phyloP scores from a whole-genome alignment of 2,797 vertebrate genomes.

The Macropodus opercularis region DNA sequence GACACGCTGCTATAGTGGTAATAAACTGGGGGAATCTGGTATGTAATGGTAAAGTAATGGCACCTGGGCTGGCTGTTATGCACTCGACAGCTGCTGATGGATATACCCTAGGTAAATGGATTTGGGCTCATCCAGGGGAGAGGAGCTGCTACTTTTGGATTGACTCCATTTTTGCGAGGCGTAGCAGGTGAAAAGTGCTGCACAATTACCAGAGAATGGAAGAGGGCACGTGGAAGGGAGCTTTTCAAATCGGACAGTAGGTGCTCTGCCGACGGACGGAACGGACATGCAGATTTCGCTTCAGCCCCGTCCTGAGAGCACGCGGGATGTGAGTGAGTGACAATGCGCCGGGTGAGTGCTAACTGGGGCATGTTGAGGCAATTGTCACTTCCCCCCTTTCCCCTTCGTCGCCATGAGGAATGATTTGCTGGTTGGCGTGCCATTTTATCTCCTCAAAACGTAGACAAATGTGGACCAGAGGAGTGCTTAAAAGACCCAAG shows the following conservation, averaged over 20 bases:
- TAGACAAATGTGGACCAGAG: slow-evolving; percentile 62
- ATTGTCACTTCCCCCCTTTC: slow-evolving; percentile 51
- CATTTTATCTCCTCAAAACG: slow-evolving; percentile 69
- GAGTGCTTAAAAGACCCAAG: slow-evolving; percentile 60
- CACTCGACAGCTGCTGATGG: slow-evolving; percentile 80
- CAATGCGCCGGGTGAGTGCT: slow-evolving; percentile 54
- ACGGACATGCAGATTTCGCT: slow-evolving; percentile 60
- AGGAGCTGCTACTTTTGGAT: slow-evolving; percentile 64
- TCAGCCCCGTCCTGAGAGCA: no score
- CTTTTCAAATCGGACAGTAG: slow-evolving; percentile 49
- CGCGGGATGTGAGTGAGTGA: slow-evolving; percentile 52
- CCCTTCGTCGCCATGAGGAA: slow-evolving; percentile 54
- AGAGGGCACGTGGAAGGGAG: slow-evolving; percentile 31
- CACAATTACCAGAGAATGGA: slow-evolving; percentile 34
- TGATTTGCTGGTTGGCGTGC: slow-evolving; percentile 64
- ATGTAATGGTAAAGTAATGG: slow-evolving; percentile 83
- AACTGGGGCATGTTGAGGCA: slow-evolving; percentile 77
- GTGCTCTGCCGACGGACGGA: no score
- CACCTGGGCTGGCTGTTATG: slow-evolving; percentile 77
- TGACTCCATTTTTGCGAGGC: slow-evolving; percentile 54
- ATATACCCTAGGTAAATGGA: slow-evolving; percentile 82
- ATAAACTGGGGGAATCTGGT: slow-evolving; percentile 82
- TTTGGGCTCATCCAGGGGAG: slow-evolving; percentile 73
- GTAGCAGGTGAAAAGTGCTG: slow-evolving; percentile 38
- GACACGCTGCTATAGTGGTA: slow-evolving; percentile 81